These are phyloP conservation scores for Netta rufina DNA, from an alignment of 2,797 vertebrate species.

Conservation along the genomic window DNA sequence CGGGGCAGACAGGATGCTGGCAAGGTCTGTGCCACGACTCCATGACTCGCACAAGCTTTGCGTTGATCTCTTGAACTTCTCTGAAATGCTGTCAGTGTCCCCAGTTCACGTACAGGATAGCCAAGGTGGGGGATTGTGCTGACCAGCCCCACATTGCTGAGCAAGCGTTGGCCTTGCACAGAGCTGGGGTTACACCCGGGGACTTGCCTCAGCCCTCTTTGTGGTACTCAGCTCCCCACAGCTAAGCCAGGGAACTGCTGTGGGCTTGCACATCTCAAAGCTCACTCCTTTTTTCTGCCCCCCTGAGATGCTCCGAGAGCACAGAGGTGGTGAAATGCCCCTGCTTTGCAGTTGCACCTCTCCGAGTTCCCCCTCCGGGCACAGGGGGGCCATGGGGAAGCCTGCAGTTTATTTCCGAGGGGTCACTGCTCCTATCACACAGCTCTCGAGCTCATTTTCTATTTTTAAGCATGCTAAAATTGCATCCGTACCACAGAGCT, in stretches of 20 bases:
- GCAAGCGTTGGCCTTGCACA: not conserved
- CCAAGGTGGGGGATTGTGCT: fast-evolving
- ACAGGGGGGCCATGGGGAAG: not conserved
- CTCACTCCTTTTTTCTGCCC: not conserved
- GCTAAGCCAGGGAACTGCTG: not conserved
- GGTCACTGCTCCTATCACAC: not conserved
- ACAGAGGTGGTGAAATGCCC: not conserved
- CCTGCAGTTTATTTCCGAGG: not conserved
- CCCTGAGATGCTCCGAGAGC: not conserved
- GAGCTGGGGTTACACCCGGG: not conserved
- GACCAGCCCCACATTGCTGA: not conserved
- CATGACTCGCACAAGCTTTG: not conserved
- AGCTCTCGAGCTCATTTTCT: not conserved
- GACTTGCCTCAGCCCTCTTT: not conserved
- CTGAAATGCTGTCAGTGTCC: not conserved
- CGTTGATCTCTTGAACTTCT: not conserved
- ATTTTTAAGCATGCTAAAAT: constrained; percentile 4
- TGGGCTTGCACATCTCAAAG: not conserved
- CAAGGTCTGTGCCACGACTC: not conserved
- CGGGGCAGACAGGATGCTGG: not conserved
- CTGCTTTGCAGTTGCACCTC: not conserved
- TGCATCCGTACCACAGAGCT: not conserved
- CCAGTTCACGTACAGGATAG: not conserved
- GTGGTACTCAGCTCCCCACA: not conserved
- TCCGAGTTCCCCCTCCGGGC: not conserved